Conservation (phyloP, 2,113 vertebrate species). For the Bettongia penicillata region DNA sequence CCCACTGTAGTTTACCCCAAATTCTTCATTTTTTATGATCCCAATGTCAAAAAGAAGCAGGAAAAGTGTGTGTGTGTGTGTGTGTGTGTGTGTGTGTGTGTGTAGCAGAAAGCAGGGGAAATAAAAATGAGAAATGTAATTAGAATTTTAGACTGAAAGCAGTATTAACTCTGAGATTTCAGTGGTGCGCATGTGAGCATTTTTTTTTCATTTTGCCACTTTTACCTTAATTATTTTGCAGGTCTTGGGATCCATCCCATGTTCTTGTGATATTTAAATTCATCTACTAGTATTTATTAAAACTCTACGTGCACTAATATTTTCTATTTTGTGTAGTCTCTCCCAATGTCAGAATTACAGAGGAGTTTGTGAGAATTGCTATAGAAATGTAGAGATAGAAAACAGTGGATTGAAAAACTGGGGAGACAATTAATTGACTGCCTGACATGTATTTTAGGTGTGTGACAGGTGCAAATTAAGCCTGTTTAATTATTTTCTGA, state of each 20-base stretch:
- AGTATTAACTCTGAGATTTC: conserved; percentile 38
- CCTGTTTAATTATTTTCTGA: conserved; percentile 50
- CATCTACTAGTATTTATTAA: conserved; percentile 51
- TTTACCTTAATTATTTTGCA: conserved; percentile 56
- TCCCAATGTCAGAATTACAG: conserved; percentile 44
- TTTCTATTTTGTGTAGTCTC: conserved; percentile 42
- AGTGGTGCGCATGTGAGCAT: conserved; percentile 30
- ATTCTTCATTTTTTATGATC: conserved; percentile 38
- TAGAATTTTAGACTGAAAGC: conserved; percentile 20
- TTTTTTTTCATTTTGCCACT: conserved; percentile 53
- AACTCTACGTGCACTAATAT: conserved; percentile 26
- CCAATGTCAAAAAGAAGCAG: conserved; percentile 51
- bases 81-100: neutral
- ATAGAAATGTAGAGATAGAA: conserved; percentile 55
- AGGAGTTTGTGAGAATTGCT: conserved; percentile 44
- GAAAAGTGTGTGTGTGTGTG: conserved; percentile 15
- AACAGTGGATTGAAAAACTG: conserved; percentile 44
- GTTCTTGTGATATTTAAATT: conserved; percentile 40
- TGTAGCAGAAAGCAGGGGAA: neutral
- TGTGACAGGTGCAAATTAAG: conserved; percentile 57
- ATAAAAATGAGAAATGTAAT: conserved; percentile 46
- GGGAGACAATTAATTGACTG: conserved; percentile 38
- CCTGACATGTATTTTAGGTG: conserved; percentile 41
- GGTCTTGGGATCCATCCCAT: conserved; percentile 26
- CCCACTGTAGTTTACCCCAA: neutral